A percentile compares a stretch with the other conserved stretches of the same genome.
These are phyloP conservation scores for Anoplolepis gracilipes DNA, from an alignment of 1,140 invertebrate species.

Conservation along the genomic window DNA sequence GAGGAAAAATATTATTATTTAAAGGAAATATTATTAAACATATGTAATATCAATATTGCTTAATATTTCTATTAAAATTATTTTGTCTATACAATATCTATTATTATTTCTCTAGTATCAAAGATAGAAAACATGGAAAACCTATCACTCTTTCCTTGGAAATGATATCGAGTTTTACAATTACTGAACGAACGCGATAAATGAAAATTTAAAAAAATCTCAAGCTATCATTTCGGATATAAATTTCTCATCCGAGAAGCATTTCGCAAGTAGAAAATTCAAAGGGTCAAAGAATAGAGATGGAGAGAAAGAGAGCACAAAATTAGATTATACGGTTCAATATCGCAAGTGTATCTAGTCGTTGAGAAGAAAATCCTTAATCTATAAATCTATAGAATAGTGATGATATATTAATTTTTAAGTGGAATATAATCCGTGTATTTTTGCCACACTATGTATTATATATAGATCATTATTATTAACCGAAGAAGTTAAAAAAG, in stretches of 20 bases:
- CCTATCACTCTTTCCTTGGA: neutral
- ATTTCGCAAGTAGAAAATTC: neutral
- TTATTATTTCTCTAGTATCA: neutral
- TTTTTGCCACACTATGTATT: slow-evolving; percentile 77
- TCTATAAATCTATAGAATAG: slow-evolving; percentile 74
- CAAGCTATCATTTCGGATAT: neutral
- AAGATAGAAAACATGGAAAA: neutral
- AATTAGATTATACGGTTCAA: slow-evolving; percentile 60
- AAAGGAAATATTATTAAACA: neutral
- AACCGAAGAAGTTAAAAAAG: slow-evolving; percentile 76
- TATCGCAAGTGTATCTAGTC: slow-evolving; percentile 66
- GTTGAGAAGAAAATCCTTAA: slow-evolving; percentile 72
- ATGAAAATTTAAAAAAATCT: slow-evolving; percentile 1
- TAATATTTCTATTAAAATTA: neutral
- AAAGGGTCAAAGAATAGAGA: neutral
- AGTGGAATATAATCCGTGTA: slow-evolving; percentile 75
- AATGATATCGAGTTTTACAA: neutral
- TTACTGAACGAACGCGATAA: neutral
- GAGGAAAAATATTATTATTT: slow-evolving; percentile 1
- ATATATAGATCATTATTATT: slow-evolving; percentile 81
- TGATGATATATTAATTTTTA: slow-evolving; percentile 78
- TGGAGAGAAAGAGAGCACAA: slow-evolving; percentile 3
- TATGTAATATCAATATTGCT: neutral
- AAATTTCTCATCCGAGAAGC: neutral
- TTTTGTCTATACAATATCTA: neutral